These are phyloP conservation scores for Artibeus jamaicensis DNA, from an alignment of 2,797 vertebrate species.

Conservation along the genomic window DNA sequence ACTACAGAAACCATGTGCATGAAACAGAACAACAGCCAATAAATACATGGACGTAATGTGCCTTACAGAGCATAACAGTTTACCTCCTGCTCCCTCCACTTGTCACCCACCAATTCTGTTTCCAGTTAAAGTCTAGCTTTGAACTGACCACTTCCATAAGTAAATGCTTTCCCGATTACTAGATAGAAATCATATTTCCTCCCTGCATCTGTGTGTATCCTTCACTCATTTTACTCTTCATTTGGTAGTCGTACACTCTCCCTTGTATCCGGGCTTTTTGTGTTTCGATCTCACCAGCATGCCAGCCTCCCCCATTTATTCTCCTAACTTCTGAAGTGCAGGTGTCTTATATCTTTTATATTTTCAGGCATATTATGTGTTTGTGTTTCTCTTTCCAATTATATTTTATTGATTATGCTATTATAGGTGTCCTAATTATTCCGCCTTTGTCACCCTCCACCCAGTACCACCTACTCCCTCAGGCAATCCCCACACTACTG, in stretches of 20 bases:
- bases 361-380: neutral
- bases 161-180: neutral
- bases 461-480: too few relatives aligned
- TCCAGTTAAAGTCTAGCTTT: neutral
- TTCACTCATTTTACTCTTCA: neutral
- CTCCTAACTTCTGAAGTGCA: neutral
- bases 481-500: too few relatives aligned
- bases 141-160: neutral
- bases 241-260: neutral
- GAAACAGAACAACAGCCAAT: neutral
- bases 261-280: neutral
- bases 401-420: too few relatives aligned
- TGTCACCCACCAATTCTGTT: neutral
- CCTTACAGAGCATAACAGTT: neutral
- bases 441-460: too few relatives aligned
- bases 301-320: neutral
- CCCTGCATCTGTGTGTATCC: neutral
- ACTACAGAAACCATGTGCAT: neutral
- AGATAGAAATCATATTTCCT: neutral
- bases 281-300: neutral
- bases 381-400: too few relatives aligned
- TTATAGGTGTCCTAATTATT: too few relatives aligned
- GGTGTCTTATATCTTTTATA: neutral
- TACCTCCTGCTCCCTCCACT: neutral
- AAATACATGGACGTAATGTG: accelerated